phyloP scores from a whole-genome alignment of 2,888 invertebrate genomes.

The Mimas tiliae region DNA sequence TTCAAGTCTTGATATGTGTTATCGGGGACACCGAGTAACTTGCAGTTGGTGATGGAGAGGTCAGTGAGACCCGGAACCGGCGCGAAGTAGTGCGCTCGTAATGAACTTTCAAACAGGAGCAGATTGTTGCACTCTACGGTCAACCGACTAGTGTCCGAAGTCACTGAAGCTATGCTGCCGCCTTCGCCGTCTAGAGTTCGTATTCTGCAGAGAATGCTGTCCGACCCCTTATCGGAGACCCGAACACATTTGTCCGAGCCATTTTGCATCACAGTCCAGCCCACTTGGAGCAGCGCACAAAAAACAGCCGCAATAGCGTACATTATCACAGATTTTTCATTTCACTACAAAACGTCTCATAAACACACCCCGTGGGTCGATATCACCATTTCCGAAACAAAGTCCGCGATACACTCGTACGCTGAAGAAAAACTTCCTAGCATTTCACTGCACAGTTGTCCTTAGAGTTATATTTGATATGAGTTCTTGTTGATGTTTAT shows the following conservation, averaged over 20 bases:
- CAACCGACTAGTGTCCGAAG: slow-evolving; percentile 89
- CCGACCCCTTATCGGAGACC: slow-evolving; percentile 72
- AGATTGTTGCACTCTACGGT: slow-evolving; percentile 91
- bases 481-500: slow-evolving; percentile 51
- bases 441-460: slow-evolving; percentile 80
- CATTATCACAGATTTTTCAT: slow-evolving; percentile 84
- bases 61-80: slow-evolving; percentile 90
- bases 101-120: slow-evolving; percentile 90
- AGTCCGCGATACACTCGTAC: slow-evolving; percentile 76
- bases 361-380: slow-evolving; percentile 84
- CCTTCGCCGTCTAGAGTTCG: slow-evolving; percentile 89
- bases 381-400: slow-evolving; percentile 85
- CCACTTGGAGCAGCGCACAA: slow-evolving; percentile 83
- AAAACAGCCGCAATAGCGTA: slow-evolving; percentile 72
- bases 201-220: slow-evolving; percentile 87
- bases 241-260: slow-evolving; percentile 80
- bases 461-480: slow-evolving; percentile 42
- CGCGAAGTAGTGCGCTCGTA: slow-evolving; percentile 89
- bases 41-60: slow-evolving; percentile 91
- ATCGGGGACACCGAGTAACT: slow-evolving; percentile 90
- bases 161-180: slow-evolving; percentile 85
- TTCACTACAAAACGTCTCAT: slow-evolving; percentile 82
- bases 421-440: slow-evolving; percentile 76
- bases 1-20: slow-evolving; percentile 92
- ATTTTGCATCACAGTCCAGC: slow-evolving; percentile 82